Conservation (phyloP, 2,797 vertebrate species). For the Acrocephalus scirpaceus region DNA sequence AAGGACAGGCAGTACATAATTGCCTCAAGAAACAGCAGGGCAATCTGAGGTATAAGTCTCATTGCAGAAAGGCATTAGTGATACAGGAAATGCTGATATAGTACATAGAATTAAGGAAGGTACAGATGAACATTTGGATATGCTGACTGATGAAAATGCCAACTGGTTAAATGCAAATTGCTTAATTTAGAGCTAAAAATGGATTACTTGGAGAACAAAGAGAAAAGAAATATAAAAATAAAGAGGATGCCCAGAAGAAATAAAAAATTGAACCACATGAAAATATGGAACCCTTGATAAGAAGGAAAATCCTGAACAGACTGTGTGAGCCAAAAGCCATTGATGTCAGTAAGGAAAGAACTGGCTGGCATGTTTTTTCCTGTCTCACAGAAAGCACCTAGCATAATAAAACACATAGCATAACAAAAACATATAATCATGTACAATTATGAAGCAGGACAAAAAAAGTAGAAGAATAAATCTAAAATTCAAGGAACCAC, state of each 20-base stretch:
- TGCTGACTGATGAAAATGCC: constrained; percentile 40
- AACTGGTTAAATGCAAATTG: constrained; percentile 27
- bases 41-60: background rate
- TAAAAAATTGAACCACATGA: background rate
- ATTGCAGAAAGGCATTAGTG: constrained; percentile 5
- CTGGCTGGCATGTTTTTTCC: background rate
- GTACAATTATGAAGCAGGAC: background rate
- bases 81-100: constrained; percentile 26
- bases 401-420: background rate
- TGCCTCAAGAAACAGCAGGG: constrained; percentile 13
- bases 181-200: constrained; percentile 42
- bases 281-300: constrained; percentile 30
- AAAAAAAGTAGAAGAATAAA: background rate
- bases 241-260: constrained; percentile 31
- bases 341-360: background rate
- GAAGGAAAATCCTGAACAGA: background rate
- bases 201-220: constrained; percentile 13
- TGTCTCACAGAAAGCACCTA: background rate
- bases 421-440: background rate
- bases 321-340: background rate
- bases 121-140: constrained; percentile 47
- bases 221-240: constrained; percentile 25
- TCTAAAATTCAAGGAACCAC: background rate
- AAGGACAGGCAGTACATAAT: background rate
- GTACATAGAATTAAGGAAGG: constrained; percentile 38